Base-by-base conservation (phyloP, 2,888 invertebrate species). In the Limenitis camilla region DNA sequence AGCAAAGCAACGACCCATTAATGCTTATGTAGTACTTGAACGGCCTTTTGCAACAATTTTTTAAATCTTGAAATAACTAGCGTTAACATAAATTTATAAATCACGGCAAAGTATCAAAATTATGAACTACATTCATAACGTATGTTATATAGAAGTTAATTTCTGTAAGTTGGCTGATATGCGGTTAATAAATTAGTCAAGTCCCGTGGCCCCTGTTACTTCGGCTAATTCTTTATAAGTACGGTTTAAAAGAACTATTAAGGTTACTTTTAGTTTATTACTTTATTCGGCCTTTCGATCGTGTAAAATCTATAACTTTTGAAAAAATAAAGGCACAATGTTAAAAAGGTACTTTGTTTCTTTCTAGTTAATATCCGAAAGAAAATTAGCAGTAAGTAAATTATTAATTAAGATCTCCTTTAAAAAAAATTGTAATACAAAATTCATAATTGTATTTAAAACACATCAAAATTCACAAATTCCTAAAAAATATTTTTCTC, bases 111-210 rank as follows among this genome's bases (percentile, higher is more conserved):
- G 61, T 64, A 78, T 72, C 78, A 81, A 81, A 49, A 66, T 40
- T 1, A 35, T 52, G 56, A 31, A 4, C 41, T 55, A 61, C 29
- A 28, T 7, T 51, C 72, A 72, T 59, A 63, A 62, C 71, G 76
- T 76, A 74, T 78, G 82, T 78, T 82, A 81, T 75, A 70, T 71
- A 71, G 69, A 82, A 76, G 79, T 81, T 86, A 86, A 86, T 86
- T 86, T 79, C 74, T 85, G 76, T 82, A 78, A 74, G 78, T 74
- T 71, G 71, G 70, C 63, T 67, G 76, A 79, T 82, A 74, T 69
- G 72, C 74, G 74, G 78, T 83, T 86, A 86, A 85, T 86, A 87
- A 86, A 87, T 86, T 86, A 86, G 82, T 78, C 63, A 67, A 64
- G 62, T 68, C 64, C 69, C 67, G 65, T 64, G 67, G 64, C 75